A percentile compares a stretch with the other conserved stretches of the same genome.
Evolutionary conservation across 2,113 vertebrate species (phyloP).

Genomic region (Sylvilagus bachmani): DNA sequence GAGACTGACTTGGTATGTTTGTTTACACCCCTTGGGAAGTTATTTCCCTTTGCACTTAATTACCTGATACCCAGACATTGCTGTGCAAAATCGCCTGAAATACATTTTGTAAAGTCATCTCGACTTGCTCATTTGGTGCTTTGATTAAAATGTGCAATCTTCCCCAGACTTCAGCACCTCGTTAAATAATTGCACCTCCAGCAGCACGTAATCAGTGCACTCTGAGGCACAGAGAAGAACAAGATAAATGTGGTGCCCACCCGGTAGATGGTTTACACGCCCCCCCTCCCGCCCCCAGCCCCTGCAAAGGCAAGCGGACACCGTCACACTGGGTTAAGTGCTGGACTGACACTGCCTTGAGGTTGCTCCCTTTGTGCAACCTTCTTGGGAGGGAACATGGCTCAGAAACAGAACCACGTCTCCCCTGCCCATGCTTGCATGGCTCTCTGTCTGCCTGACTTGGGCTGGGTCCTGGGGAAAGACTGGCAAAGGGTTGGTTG

Average conservation of each 20-base stretch:
- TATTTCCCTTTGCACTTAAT: conserved; percentile 79
- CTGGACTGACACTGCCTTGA: background rate
- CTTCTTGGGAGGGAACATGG: background rate
- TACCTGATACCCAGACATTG: conserved; percentile 75
- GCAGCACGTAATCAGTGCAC: conserved; percentile 61
- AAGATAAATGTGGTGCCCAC: background rate
- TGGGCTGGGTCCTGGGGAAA: background rate
- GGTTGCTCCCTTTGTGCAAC: background rate
- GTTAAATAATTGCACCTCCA: conserved; percentile 76
- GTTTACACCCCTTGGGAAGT: conserved; percentile 79
- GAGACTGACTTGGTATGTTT: conserved; percentile 67
- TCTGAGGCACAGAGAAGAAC: background rate
- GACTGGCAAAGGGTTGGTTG: background rate
- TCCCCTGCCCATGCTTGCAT: background rate
- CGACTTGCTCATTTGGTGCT: conserved; percentile 67
- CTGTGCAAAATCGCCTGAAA: conserved; percentile 72
- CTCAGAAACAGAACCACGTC: background rate
- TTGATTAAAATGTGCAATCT: conserved; percentile 82
- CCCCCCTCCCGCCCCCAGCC: no score
- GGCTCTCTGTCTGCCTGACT: background rate
- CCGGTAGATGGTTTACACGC: background rate
- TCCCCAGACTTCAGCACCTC: conserved; percentile 62
- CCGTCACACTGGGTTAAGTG: background rate
- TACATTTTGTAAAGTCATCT: conserved; percentile 80
- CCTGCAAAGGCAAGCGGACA: background rate